Evolutionary conservation across 2,113 vertebrate genomes (phyloP).

Genomic region (Isurus oxyrinchus): DNA sequence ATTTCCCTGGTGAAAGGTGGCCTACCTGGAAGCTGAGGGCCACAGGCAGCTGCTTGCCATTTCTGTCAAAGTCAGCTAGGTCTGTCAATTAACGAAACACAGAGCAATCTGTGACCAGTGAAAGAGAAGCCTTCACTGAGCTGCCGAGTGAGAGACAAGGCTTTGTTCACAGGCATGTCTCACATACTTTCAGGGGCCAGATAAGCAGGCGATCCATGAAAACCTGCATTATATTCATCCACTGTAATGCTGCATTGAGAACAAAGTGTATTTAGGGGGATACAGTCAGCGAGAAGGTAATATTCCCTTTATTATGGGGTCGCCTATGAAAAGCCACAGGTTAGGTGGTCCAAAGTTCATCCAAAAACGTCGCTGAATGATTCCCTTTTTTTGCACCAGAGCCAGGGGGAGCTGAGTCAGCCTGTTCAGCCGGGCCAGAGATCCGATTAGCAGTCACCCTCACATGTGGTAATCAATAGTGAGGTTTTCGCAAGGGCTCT

Average conservation of each 20-base stretch:
- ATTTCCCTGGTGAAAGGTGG: constrained; percentile 79
- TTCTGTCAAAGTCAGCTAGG: constrained; percentile 69
- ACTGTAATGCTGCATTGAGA: constrained; percentile 63
- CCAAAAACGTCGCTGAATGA: constrained; percentile 63
- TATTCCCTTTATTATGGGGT: constrained; percentile 65
- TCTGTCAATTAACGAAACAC: constrained; percentile 88
- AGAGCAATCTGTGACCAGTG: constrained; percentile 79
- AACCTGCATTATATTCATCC: constrained; percentile 77
- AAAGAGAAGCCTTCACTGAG: constrained; percentile 80
- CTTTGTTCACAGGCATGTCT: constrained; percentile 87
- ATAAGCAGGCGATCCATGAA: constrained; percentile 81
- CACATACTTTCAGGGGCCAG: constrained; percentile 86
- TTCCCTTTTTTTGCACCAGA: constrained; percentile 49
- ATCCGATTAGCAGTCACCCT: constrained; percentile 71
- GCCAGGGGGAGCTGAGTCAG: constrained; percentile 47
- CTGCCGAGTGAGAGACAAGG: constrained; percentile 69
- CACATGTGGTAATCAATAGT: constrained; percentile 60
- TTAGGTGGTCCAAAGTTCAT: constrained; percentile 74
- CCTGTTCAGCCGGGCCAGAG: constrained; percentile 65
- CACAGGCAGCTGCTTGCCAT: constrained; percentile 69
- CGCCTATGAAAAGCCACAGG: constrained; percentile 64
- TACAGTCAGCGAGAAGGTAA: constrained; percentile 66
- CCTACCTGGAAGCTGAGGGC: constrained; percentile 63
- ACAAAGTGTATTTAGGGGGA: constrained; percentile 59
- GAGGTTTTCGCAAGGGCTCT: constrained; percentile 52